A percentile compares a stretch with the other conserved stretches of the same genome.
phyloP scores from a whole-genome alignment of 1,140 invertebrate genomes.

The Pseudomyrmex pallidus region DNA sequence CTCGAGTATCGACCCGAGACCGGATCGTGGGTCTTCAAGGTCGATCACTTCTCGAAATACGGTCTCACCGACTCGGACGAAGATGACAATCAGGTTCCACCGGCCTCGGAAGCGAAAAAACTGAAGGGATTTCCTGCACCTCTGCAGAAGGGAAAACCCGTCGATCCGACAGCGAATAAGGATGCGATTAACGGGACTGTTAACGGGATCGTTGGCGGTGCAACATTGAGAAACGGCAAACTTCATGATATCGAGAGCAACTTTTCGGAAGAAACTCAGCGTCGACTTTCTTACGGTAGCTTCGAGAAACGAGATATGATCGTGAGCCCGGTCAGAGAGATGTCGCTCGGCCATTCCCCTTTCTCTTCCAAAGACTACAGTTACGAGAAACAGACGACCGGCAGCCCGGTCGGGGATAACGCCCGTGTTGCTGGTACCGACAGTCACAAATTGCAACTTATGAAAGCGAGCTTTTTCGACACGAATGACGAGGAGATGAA shows the following conservation, averaged over 20 bases:
- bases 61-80: conserved; percentile 96
- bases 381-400: conserved; percentile 70
- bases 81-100: conserved; percentile 87
- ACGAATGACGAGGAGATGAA: conserved; percentile 79
- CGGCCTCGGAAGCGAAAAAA: conserved; percentile 78
- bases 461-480: conserved; percentile 93
- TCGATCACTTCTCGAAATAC: conserved; percentile 99
- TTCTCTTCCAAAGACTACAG: conserved; percentile 22
- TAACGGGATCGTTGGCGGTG: neutral
- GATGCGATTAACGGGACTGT: neutral
- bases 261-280: neutral
- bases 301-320: conserved; percentile 6
- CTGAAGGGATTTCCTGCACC: conserved; percentile 67
- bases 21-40: conserved; percentile 97
- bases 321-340: neutral
- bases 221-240: conserved; percentile 18
- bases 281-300: neutral
- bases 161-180: conserved; percentile 24
- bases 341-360: neutral
- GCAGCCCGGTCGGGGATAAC: conserved; percentile 86
- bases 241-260: neutral
- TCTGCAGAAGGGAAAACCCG: conserved; percentile 29
- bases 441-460: conserved; percentile 90
- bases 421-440: conserved; percentile 87
- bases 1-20: conserved; percentile 97